Conservation (phyloP, 2,888 invertebrate species). For the Ornithoptera priamus region DNA sequence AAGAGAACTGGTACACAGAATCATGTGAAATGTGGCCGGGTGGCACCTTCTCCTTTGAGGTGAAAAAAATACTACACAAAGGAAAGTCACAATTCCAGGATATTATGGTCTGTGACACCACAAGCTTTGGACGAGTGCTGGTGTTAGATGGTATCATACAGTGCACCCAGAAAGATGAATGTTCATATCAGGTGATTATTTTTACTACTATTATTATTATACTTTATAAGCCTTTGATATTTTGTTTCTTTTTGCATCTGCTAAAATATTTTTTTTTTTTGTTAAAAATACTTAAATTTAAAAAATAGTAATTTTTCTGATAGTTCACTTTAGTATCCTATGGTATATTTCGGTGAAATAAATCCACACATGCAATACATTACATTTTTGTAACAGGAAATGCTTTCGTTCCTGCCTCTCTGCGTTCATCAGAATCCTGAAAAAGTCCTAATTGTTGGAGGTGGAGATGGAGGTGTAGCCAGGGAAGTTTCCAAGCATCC, state of each 20-base stretch:
- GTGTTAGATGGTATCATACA: constrained; percentile 98
- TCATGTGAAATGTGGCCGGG: constrained; percentile 95
- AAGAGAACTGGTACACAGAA: constrained; percentile 96
- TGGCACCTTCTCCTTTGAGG: constrained; percentile 91
- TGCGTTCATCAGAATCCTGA: constrained; percentile 95
- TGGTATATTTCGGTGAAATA: background rate
- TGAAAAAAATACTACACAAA: constrained; percentile 87
- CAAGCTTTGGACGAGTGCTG: constrained; percentile 90
- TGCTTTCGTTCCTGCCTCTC: constrained; percentile 96
- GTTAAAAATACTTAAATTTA: too few relatives aligned
- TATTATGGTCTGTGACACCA: constrained; percentile 89
- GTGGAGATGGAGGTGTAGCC: constrained; percentile 98
- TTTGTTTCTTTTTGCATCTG: background rate
- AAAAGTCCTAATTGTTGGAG: constrained; percentile 96
- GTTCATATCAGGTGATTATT: constrained; percentile 88
- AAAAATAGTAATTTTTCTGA: too few relatives aligned
- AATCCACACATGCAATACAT: background rate
- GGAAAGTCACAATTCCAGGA: constrained; percentile 92
- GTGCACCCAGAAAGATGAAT: constrained; percentile 97
- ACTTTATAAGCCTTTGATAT: background rate
- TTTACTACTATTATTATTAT: background rate
- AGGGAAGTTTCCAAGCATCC: constrained; percentile 97
- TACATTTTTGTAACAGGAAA: constrained; percentile 81
- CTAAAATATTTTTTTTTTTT: background rate
- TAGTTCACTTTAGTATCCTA: too few relatives aligned